These are phyloP conservation scores for Monopterus albus DNA, from an alignment of 2,113 vertebrate species.

Conservation along the genomic window DNA sequence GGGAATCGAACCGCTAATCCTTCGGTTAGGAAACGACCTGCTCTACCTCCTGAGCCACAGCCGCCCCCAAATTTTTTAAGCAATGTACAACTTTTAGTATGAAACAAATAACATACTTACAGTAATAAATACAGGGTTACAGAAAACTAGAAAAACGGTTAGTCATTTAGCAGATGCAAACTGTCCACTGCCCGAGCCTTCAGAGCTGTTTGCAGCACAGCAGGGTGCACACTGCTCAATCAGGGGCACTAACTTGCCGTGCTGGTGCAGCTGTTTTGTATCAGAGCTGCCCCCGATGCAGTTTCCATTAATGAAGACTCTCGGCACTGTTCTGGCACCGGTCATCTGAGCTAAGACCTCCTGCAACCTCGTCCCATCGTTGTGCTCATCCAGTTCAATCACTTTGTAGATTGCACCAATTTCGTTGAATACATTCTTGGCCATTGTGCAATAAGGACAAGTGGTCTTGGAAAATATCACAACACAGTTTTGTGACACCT, in stretches of 20 bases:
- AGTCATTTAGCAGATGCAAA: conserved; percentile 70
- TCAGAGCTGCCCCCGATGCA: conserved; percentile 94
- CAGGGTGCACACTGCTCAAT: conserved; percentile 86
- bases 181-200: conserved; percentile 75
- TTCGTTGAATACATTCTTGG: conserved; percentile 91
- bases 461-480: conserved; percentile 97
- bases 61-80: too few relatives aligned
- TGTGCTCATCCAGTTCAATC: conserved; percentile 88
- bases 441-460: conserved; percentile 93
- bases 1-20: too few relatives aligned
- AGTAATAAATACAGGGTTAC: conserved; percentile 56
- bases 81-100: conserved; percentile 16
- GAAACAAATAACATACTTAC: conserved; percentile 29
- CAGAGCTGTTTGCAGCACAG: conserved; percentile 56
- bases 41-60: too few relatives aligned
- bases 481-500: conserved; percentile 91
- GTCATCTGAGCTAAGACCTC: conserved; percentile 89
- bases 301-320: conserved; percentile 93
- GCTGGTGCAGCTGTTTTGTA: conserved; percentile 88
- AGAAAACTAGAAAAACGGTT: conserved; percentile 52
- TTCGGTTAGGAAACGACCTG: too few relatives aligned
- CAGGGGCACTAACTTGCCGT: conserved; percentile 89
- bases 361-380: conserved; percentile 88
- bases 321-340: conserved; percentile 90
- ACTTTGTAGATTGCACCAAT: conserved; percentile 88